phyloP scores from a whole-genome alignment of 2,113 vertebrate species.

The Mus spicilegus region DNA sequence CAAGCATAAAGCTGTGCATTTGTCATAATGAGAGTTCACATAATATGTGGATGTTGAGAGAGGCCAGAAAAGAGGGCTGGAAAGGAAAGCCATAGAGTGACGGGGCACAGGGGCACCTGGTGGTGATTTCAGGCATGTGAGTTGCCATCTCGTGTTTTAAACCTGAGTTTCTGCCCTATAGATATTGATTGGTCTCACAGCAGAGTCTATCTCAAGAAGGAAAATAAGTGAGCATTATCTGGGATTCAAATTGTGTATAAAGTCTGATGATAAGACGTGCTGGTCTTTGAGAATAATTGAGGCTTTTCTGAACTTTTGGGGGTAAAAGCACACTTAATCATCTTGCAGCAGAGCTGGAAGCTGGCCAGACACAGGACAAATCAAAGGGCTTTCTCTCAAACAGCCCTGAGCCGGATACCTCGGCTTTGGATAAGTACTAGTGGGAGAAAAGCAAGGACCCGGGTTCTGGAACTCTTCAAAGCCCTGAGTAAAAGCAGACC shows the following conservation, averaged over 20 bases:
- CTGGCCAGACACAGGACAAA: slow-evolving; percentile 70
- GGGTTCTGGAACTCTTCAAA: slow-evolving; percentile 76
- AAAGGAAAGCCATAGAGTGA: background rate
- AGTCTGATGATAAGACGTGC: slow-evolving; percentile 75
- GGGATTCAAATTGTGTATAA: slow-evolving; percentile 69
- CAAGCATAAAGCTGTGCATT: background rate
- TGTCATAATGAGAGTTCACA: slow-evolving; percentile 44
- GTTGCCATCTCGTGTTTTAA: background rate
- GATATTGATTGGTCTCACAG: background rate
- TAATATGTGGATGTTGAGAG: slow-evolving; percentile 44
- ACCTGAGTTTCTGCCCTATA: background rate
- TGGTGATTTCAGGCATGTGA: background rate
- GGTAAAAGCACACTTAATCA: slow-evolving; percentile 78
- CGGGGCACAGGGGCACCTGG: background rate
- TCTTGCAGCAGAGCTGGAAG: slow-evolving; percentile 55
- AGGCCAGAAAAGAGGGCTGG: background rate
- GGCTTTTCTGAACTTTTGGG: slow-evolving; percentile 77
- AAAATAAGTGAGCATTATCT: slow-evolving; percentile 71
- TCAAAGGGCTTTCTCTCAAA: slow-evolving; percentile 74
- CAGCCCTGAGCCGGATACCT: slow-evolving; percentile 74
- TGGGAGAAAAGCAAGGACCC: slow-evolving; percentile 68
- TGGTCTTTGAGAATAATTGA: slow-evolving; percentile 79
- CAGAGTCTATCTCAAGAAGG: slow-evolving; percentile 33
- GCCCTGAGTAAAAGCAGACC: slow-evolving; percentile 75
- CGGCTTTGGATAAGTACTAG: slow-evolving; percentile 80